Percentiles rank a stretch among this genome's conserved stretches.
phyloP scores from a whole-genome alignment of 2,888 invertebrate species.

The Cantharis rufa region DNA sequence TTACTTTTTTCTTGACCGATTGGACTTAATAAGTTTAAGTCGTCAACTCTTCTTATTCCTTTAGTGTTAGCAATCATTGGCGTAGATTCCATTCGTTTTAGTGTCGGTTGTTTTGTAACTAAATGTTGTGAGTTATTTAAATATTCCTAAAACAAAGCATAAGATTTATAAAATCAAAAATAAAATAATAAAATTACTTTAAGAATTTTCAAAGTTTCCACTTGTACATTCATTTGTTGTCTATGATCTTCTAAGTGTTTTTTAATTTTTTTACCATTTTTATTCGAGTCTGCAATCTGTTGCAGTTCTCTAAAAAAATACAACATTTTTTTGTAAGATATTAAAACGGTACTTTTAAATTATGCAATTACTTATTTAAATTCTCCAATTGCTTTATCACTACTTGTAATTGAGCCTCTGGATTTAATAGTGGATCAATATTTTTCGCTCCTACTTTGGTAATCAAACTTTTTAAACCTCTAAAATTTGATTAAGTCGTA shows the following conservation, averaged over 20 bases:
- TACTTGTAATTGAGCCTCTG: constrained; percentile 67
- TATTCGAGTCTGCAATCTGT: constrained; percentile 51
- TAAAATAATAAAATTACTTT: constrained; percentile 57
- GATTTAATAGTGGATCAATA: constrained; percentile 55
- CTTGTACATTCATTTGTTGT: constrained; percentile 66
- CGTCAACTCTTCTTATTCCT: constrained; percentile 46
- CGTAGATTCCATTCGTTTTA: constrained; percentile 42
- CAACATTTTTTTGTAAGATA: not conserved
- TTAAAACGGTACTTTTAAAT: not conserved
- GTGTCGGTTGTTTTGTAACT: constrained; percentile 7
- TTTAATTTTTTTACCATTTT: constrained; percentile 57
- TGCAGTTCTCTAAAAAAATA: constrained; percentile 58
- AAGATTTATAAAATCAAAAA: not conserved
- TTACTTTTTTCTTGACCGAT: constrained; percentile 54
- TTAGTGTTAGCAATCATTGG: constrained; percentile 44
- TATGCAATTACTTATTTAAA: constrained; percentile 60
- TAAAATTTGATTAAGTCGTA: not conserved
- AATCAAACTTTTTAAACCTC: constrained; percentile 41
- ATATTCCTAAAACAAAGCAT: constrained; percentile 39
- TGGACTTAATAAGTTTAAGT: constrained; percentile 62
- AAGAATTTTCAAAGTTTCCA: constrained; percentile 67
- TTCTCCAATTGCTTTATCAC: constrained; percentile 73
- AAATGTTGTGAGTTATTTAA: constrained; percentile 29
- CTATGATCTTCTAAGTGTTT: constrained; percentile 65
- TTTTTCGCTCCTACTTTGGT: constrained; percentile 36